A percentile compares a stretch with the other conserved stretches of the same genome.
phyloP scores from a whole-genome alignment of 1,140 invertebrate genomes.

The Drosophila sucinea region DNA sequence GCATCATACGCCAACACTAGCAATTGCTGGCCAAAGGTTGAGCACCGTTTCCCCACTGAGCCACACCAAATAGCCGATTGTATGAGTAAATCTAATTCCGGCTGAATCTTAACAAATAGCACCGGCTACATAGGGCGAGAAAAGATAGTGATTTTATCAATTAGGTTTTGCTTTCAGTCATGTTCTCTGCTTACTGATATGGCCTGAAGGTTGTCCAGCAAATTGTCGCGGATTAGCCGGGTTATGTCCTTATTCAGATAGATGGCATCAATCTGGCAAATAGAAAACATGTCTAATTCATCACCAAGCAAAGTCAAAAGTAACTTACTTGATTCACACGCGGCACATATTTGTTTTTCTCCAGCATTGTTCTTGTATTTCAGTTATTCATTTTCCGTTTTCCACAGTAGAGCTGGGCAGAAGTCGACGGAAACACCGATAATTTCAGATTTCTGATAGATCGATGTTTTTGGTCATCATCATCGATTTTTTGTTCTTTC shows the following conservation, averaged over 20 bases:
- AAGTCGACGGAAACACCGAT: not conserved
- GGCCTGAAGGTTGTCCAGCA: slow-evolving; percentile 84
- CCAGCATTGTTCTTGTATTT: slow-evolving; percentile 62
- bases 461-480: not conserved
- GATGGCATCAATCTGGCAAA: slow-evolving; percentile 84
- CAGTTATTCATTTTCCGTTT: slow-evolving; percentile 3
- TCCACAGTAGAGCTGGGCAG: not conserved
- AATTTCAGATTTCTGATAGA: not conserved
- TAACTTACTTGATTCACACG: slow-evolving; percentile 82
- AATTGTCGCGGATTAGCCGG: slow-evolving; percentile 84
- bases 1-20: slow-evolving; percentile 85
- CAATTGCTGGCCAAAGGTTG: slow-evolving; percentile 87
- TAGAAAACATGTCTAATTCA: slow-evolving; percentile 6
- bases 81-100: slow-evolving; percentile 85
- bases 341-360: slow-evolving; percentile 78
- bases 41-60: slow-evolving; percentile 84
- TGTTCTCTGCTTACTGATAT: slow-evolving; percentile 83
- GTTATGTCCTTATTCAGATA: slow-evolving; percentile 85
- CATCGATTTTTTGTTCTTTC: not conserved
- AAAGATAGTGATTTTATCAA: not conserved
- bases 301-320: not conserved
- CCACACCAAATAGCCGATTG: slow-evolving; percentile 85
- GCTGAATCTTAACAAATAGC: slow-evolving; percentile 84
- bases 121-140: slow-evolving; percentile 79
- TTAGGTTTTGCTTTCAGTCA: not conserved